Percentiles rank a stretch among this genome's conserved stretches.
These are phyloP conservation scores for Leuciscus idus DNA, from an alignment of 2,113 vertebrate species.

Conservation along the genomic window DNA sequence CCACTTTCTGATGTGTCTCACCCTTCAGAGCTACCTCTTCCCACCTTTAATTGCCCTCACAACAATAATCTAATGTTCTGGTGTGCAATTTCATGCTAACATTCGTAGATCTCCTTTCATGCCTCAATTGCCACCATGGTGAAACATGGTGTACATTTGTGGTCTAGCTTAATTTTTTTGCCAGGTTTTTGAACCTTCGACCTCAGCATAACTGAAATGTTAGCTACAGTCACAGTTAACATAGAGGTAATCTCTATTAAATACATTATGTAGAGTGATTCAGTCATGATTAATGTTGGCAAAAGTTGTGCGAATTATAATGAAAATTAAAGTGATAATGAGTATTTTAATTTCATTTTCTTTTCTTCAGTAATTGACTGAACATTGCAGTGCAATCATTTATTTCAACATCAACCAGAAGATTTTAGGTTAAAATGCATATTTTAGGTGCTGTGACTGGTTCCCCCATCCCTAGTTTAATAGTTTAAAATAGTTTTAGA, in stretches of 20 bases:
- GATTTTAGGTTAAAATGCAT: not conserved
- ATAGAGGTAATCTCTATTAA: too few relatives aligned
- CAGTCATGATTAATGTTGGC: not conserved
- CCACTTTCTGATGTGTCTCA: conserved; percentile 46
- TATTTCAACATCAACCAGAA: too few relatives aligned
- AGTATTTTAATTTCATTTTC: not conserved
- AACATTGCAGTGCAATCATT: too few relatives aligned
- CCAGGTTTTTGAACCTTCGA: conserved; percentile 7
- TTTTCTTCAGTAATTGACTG: not conserved
- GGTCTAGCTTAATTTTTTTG: not conserved
- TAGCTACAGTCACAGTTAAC: not conserved
- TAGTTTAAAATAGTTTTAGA: not conserved
- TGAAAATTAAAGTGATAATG: not conserved
- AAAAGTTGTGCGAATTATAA: not conserved
- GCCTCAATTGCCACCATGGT: not conserved
- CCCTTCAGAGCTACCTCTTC: conserved; percentile 47
- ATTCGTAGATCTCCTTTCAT: conserved; percentile 10
- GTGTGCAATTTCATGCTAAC: conserved; percentile 10
- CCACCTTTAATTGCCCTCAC: not conserved
- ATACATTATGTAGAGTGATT: not conserved
- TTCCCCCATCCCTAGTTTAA: not conserved
- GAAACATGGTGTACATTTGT: not conserved
- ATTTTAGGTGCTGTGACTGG: not conserved
- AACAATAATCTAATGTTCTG: conserved; percentile 11
- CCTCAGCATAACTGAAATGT: not conserved